Evolutionary conservation across 2,113 vertebrate genomes (phyloP), one percentile per base, ranked within the genome.

Genomic region (Trinectes maculatus): DNA sequence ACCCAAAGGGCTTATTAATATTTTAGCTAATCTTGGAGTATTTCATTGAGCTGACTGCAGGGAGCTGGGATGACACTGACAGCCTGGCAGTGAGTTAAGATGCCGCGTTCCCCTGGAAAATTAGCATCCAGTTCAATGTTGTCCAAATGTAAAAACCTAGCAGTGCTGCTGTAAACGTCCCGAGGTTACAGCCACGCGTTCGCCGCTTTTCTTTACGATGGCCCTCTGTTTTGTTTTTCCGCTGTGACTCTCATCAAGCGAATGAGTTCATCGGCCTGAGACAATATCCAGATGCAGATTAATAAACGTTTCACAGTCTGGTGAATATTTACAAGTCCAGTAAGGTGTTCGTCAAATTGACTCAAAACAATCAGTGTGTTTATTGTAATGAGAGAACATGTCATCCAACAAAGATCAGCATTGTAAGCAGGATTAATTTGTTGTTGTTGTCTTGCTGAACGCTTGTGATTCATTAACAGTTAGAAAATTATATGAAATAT

Each of bases 11-110:
- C 44, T 57, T 51, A 74, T 74, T 46, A 51, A 54, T 13, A 40
- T 64, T 74, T 77, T 37, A 40, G 61, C 47, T 43, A n/a, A 74
- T 54, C 46, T 24, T 6, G 12, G 36, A 53, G 25, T 57, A 40
- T 69, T 65, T 65, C 0, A 33, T 77, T 80, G 37, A 56, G 21
- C 19, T 13, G 18, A 16, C 37, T 62, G 25, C 48, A 60, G n/a
- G 11, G 57, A 56, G 55, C 4, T 5, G 3, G 26, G 9, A 47
- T 37, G n/a, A n/a, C 22, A 53, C 15, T 31, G 58, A 22, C 12
- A 25, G 33, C 25, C 7, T 31, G 34, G 22, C 25, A 36, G 25
- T 46, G 47, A 48, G 55, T 52, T 63, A 15, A 18, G 1, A 31
- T 34, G 37, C 8, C 34, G 9, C 46, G 33, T 39, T 47, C 6